Evolutionary conservation across 2,797 vertebrate genomes (phyloP).

Genomic region (Apodemus agrarius): DNA sequence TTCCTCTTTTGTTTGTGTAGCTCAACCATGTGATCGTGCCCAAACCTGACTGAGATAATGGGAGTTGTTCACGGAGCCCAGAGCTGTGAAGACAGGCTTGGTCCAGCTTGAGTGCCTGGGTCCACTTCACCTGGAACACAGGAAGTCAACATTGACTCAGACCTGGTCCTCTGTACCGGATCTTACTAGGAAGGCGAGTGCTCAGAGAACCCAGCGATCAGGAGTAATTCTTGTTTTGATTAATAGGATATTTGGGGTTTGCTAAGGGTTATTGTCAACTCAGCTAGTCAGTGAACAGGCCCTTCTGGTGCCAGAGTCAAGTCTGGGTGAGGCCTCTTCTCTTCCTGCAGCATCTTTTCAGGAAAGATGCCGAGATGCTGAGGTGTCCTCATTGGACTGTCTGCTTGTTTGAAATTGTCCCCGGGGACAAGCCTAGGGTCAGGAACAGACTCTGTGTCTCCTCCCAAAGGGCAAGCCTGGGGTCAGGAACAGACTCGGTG

Average conservation of each 20-base stretch:
- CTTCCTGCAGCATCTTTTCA: neutral
- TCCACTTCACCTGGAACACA: slow-evolving; percentile 15
- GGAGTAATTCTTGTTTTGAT: slow-evolving; percentile 35
- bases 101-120: neutral
- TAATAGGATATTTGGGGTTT: neutral
- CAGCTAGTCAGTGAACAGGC: neutral
- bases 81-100: neutral
- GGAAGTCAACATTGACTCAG: slow-evolving; percentile 54
- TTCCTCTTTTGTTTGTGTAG: neutral
- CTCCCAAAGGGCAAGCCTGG: neutral
- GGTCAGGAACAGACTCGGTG: neutral
- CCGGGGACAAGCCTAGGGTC: neutral
- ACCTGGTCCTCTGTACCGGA: neutral
- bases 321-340: neutral
- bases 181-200: slow-evolving; percentile 2
- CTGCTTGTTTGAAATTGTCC: slow-evolving; percentile 12
- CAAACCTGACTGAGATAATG: slow-evolving; percentile 21
- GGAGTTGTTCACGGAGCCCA: neutral
- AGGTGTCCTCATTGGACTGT: neutral
- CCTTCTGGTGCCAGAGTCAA: neutral
- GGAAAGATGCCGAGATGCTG: no score
- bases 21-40: neutral
- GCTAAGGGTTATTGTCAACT: neutral
- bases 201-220: slow-evolving; percentile 2
- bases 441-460: neutral